A percentile compares a stretch with the other conserved stretches of the same genome.
Evolutionary conservation across 2,888 invertebrate genomes (phyloP).

Genomic region (Piscicola geometra): DNA sequence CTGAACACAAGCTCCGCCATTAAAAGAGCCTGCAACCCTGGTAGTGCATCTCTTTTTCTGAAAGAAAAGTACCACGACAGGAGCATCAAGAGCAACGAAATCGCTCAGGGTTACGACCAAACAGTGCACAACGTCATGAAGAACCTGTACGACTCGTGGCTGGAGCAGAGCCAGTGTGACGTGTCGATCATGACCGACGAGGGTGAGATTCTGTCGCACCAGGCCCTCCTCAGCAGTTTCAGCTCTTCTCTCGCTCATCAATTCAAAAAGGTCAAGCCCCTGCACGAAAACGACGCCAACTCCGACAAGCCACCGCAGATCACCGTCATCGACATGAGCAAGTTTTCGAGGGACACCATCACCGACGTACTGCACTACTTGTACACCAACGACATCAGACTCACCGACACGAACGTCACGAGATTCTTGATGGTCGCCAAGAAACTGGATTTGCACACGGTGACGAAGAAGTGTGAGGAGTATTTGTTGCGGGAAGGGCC

Average conservation of each 20-base stretch:
- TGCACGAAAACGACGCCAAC: neutral
- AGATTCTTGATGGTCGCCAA: conserved; percentile 22
- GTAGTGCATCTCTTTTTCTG: neutral
- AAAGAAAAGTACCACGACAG: conserved; percentile 18
- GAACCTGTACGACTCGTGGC: conserved; percentile 28
- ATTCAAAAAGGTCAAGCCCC: conserved; percentile 19
- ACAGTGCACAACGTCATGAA: conserved; percentile 28
- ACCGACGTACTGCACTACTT: conserved; percentile 15
- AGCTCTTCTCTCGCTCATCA: conserved; percentile 12
- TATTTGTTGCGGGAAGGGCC: neutral
- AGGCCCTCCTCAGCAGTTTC: conserved; percentile 29
- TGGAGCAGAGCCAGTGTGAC: conserved; percentile 30
- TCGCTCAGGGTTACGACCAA: conserved; percentile 23
- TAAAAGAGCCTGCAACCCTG: conserved; percentile 1
- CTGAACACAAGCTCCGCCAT: conserved; percentile 7
- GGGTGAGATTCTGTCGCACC: conserved; percentile 27
- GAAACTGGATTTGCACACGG: conserved; percentile 5
- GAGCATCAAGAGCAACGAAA: neutral
- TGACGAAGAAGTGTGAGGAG: conserved; percentile 20
- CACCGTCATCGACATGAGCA: conserved; percentile 20
- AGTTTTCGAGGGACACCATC: conserved; percentile 18
- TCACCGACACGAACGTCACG: conserved; percentile 13
- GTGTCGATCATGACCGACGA: conserved; percentile 28
- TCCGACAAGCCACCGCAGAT: neutral
- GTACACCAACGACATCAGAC: conserved; percentile 25